Evolutionary conservation across 2,113 vertebrate species (phyloP).

Genomic region (Ameiurus melas): DNA sequence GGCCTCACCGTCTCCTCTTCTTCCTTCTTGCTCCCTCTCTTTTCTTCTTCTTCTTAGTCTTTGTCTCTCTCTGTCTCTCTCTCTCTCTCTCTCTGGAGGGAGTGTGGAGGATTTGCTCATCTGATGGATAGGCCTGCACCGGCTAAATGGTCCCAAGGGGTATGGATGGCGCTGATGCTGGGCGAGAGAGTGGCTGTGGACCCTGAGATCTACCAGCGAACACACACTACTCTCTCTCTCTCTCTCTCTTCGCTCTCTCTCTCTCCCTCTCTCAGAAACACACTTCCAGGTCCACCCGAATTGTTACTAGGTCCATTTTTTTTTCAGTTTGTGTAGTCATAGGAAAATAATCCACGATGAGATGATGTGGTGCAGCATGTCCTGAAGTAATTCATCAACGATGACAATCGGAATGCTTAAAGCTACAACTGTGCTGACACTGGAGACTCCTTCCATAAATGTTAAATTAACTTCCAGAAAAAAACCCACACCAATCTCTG

Average conservation of each 20-base stretch:
- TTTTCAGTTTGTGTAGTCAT: neutral
- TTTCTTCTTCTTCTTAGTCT: neutral
- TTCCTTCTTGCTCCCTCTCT: neutral
- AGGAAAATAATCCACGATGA: neutral
- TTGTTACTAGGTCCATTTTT: neutral
- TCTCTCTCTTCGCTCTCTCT: neutral
- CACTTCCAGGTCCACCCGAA: neutral
- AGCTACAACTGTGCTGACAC: neutral
- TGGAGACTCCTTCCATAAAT: neutral
- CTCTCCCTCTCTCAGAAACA: slow-evolving; percentile 19
- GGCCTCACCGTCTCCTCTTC: neutral
- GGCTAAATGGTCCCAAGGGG: slow-evolving; percentile 48
- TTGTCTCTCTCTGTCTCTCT: neutral
- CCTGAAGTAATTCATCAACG: neutral
- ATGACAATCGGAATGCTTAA: neutral
- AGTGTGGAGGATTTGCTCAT: slow-evolving; percentile 42
- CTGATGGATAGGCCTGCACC: slow-evolving; percentile 52
- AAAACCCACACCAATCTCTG: neutral
- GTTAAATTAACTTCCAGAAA: neutral
- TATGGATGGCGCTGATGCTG: slow-evolving; percentile 32
- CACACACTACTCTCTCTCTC: neutral
- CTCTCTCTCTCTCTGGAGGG: slow-evolving; percentile 12
- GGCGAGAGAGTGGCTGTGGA: slow-evolving; percentile 30
- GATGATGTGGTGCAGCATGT: neutral
- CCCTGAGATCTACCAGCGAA: slow-evolving; percentile 30